Conservation (phyloP, 2,113 vertebrate species). For the Gavia stellata region DNA sequence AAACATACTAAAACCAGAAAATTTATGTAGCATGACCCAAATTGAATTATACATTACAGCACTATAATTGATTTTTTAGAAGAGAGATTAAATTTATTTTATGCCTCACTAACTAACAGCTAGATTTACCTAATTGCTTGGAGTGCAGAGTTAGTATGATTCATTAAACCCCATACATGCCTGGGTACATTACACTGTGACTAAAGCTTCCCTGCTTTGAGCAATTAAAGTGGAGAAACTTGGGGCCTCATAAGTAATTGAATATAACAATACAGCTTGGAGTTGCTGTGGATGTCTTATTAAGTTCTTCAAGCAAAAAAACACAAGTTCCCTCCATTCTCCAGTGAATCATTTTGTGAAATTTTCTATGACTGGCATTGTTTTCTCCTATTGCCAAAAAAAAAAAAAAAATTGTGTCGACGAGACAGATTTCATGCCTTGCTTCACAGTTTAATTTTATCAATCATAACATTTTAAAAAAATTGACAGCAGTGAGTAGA, state of each 20-base stretch:
- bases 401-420: neutral
- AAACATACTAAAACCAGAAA: slow-evolving; percentile 74
- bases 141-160: slow-evolving; percentile 78
- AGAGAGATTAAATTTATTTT: slow-evolving; percentile 84
- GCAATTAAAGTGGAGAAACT: slow-evolving; percentile 75
- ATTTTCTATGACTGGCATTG: neutral
- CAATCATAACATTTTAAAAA: slow-evolving; percentile 59
- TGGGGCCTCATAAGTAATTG: slow-evolving; percentile 59
- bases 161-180: slow-evolving; percentile 79
- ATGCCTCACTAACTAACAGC: slow-evolving; percentile 81
- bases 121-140: slow-evolving; percentile 85
- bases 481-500: slow-evolving; percentile 55
- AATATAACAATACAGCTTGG: slow-evolving; percentile 62
- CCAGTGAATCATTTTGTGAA: neutral
- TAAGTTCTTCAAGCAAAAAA: slow-evolving; percentile 48
- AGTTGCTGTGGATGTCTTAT: slow-evolving; percentile 64
- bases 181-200: slow-evolving; percentile 74
- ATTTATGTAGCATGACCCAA: slow-evolving; percentile 82
- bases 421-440: slow-evolving; percentile 45
- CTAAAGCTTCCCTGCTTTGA: slow-evolving; percentile 71
- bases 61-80: slow-evolving; percentile 83
- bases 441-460: slow-evolving; percentile 65
- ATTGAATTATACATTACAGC: slow-evolving; percentile 83
- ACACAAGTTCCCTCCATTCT: neutral
- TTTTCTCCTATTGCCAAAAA: neutral